phyloP scores from a whole-genome alignment of 2,888 invertebrate genomes.

The Drosophila maculinotata region DNA sequence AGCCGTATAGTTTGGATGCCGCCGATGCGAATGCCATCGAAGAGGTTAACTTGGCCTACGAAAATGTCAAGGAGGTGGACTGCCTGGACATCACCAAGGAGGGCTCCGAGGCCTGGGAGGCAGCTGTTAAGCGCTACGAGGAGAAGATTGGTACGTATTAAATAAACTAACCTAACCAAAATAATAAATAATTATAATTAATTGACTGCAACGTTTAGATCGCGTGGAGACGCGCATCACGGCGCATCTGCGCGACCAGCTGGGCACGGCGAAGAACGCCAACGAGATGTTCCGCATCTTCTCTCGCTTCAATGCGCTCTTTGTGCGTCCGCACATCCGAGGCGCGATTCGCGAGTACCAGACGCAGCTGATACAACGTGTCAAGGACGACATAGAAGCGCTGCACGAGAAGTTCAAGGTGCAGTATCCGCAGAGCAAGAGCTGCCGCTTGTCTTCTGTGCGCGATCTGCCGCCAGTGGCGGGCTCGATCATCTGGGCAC shows the following conservation, averaged over 20 bases:
- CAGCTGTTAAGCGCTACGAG: slow-evolving; percentile 98
- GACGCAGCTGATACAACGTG: slow-evolving; percentile 98
- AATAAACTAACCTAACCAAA: too few species aligned
- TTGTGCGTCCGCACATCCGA: slow-evolving; percentile 99
- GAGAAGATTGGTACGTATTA: slow-evolving; percentile 92
- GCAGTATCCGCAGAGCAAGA: slow-evolving; percentile 97
- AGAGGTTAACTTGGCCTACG: slow-evolving; percentile 97
- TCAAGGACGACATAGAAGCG: slow-evolving; percentile 99
- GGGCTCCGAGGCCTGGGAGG: slow-evolving; percentile 99
- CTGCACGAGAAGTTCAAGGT: slow-evolving; percentile 99
- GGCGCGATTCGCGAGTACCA: slow-evolving; percentile 99
- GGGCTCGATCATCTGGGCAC: slow-evolving; percentile 99
- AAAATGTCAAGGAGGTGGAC: slow-evolving; percentile 99
- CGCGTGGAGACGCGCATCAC: slow-evolving; percentile 99
- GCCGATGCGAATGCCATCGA: slow-evolving; percentile 99
- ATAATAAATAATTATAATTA: too few species aligned
- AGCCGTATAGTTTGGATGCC: slow-evolving; percentile 92
- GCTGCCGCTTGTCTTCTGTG: slow-evolving; percentile 95
- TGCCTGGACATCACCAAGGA: slow-evolving; percentile 98
- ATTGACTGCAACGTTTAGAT: slow-evolving; percentile 86
- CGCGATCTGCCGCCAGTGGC: slow-evolving; percentile 98
- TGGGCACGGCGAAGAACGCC: slow-evolving; percentile 99
- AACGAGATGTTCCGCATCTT: slow-evolving; percentile 99
- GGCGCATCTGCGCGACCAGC: slow-evolving; percentile 97
- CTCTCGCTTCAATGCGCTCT: slow-evolving; percentile 98